Evolutionary conservation across 30 jellyfish, hydroid and myxozoan species (phyloP), one percentile per base, ranked within the genome.

Genomic region (Hydractinia symbiolongicarpus): DNA sequence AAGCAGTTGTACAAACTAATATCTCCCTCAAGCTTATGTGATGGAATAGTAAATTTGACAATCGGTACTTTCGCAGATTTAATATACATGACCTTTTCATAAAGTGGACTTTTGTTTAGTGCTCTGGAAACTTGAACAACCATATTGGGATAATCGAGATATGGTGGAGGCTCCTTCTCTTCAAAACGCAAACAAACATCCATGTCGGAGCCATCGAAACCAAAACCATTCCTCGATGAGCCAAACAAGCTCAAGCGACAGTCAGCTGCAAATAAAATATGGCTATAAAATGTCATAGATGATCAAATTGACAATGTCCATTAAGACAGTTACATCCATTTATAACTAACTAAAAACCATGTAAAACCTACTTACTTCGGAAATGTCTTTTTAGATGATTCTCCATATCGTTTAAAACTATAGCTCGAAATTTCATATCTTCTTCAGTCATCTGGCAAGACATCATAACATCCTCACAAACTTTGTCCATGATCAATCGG

Each of bases 181-280:
- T 77, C 16, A 15, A 85, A 69, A 6, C 77, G 77, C 85, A 90
- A 79, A 79, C 91, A 85, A 7, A 90, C 79, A 67, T 90, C 97
- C 90, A 90, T 72, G 66, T 90, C 97, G 40, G 97, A 90, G 49
- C 77, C 66, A 14, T 75, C 79, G 60, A 82, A 85, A 21, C 97
- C 95, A 79, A 90, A 87, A 6, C 97, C 97, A 79, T 90, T 90
- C 5, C 15, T 73, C 9, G 97, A 90, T 8, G 97, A 90, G 50
- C 97, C 97, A 73, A 90, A 90, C 53, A 90, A 68, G 44, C 66
- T 8, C 64, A 90, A 77, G 19, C 66, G 74, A 30, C 88, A 86
- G 55, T 19, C 82, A 44, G 50, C 95, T 84, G 78, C 9, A 79
- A 79, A 40, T 60, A 8, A 20, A 77, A 83, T 53, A 10, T 9